Percentiles rank a stretch among this genome's conserved stretches.
These are phyloP conservation scores for Amphiura filiformis DNA, from an alignment of 35 echinoderm and acorn worm genomes.

Conservation along the genomic window DNA sequence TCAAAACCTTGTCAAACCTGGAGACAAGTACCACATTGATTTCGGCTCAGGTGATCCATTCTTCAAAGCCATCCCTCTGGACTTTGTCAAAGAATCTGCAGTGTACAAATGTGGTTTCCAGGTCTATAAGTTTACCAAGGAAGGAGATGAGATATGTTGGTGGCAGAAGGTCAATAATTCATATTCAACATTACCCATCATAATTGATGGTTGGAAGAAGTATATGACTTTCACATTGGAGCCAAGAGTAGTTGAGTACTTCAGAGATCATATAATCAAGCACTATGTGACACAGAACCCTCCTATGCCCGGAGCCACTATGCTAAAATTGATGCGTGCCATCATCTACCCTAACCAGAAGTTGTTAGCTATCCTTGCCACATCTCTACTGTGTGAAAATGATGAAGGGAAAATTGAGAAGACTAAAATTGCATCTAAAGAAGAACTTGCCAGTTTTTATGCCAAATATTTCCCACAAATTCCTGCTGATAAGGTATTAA, in stretches of 20 bases:
- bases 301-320: neutral
- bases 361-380: neutral
- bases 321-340: neutral
- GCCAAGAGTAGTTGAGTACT: neutral
- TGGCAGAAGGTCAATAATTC: neutral
- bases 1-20: neutral
- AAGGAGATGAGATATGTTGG: neutral
- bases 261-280: neutral
- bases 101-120: conserved; percentile 21
- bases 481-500: neutral
- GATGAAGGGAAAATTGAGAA: neutral
- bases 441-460: neutral
- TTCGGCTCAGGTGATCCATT: conserved; percentile 20
- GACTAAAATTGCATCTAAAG: neutral
- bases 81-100: conserved; percentile 32
- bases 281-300: no score
- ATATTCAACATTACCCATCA: neutral
- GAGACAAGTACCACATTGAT: conserved; percentile 26
- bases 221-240: neutral
- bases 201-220: neutral
- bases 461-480: neutral
- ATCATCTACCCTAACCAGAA: neutral
- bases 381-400: neutral
- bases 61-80: conserved; percentile 10
- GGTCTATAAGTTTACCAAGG: conserved; percentile 2